Base-by-base conservation (phyloP, 1,140 invertebrate genomes). In the Pseudomyrmex gracilis region DNA sequence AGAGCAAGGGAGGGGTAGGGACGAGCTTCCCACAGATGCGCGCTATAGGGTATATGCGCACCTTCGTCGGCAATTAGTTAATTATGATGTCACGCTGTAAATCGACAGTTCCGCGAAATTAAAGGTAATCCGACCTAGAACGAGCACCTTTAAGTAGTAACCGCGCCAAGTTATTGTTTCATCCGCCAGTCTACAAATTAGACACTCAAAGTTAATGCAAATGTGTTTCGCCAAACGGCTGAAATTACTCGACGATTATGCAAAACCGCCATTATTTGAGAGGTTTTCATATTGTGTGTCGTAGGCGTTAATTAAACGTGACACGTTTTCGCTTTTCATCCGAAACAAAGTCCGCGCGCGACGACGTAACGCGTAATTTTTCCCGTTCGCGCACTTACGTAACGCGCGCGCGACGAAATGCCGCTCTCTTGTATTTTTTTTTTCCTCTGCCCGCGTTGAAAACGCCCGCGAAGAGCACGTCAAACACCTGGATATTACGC, bases 61-160 rank as follows among this genome's bases (percentile, higher is more conserved):
- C 22, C 76, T 58, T 71, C 22, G 7, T 2, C n/a, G 13, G 53
- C 43, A 71, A 70, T 70, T 71, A 80, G 43, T 71, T 80, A 80
- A 80, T 80, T 60, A 60, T 49, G 43, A 78, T 20, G 4, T 49
- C 22, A 8, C 15, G 12, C 73, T 2, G 45, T 24, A 76, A 76
- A 76, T 76, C 20, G 63, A 22, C 74, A 15, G 53, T 53, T 51
- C 8, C 20, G 13, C 53, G 1, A 2, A 20, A 68, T 55, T 55
- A 22, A 77, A 45, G 13, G 1, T 22, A 9, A 12, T 15, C 15
- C 10, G 34, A 53, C 43, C 15, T n/a, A 20, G 57, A 51, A 13
- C 13, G 12, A 49, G 13, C 17, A 20, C 34, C 34, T 34, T 34
- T 34, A 34, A 34, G n/a, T n/a, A 34, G 34, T 34, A 34, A 34